phyloP scores from a whole-genome alignment of 2,888 invertebrate genomes.

The Lymantria monacha region DNA sequence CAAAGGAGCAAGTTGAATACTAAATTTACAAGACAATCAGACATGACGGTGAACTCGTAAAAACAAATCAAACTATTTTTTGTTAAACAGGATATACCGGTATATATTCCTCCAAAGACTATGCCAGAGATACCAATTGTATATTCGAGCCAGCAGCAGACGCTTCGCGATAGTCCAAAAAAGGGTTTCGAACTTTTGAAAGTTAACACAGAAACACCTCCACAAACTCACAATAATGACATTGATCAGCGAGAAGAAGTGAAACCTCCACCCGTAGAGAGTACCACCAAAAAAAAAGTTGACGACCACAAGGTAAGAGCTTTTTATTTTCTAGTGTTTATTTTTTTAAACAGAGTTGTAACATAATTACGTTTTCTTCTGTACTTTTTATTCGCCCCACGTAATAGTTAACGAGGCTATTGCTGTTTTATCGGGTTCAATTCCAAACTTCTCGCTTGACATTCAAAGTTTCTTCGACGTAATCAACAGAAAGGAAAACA shows the following conservation, averaged over 20 bases:
- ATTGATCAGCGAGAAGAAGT: conserved; percentile 14
- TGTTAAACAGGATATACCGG: conserved; percentile 46
- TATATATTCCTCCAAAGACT: conserved; percentile 56
- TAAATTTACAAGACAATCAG: too few relatives aligned
- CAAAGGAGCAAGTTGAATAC: too few relatives aligned
- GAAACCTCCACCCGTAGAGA: conserved; percentile 12
- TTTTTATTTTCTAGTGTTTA: not conserved
- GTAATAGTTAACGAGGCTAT: too few relatives aligned
- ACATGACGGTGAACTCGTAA: too few relatives aligned
- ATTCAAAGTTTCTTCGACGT: too few relatives aligned
- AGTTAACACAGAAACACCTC: conserved; percentile 19
- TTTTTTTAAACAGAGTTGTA: too few relatives aligned
- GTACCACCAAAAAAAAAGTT: conserved; percentile 18
- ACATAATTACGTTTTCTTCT: too few relatives aligned
- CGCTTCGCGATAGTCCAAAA: conserved; percentile 65
- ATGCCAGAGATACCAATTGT: conserved; percentile 65
- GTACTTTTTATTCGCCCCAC: too few relatives aligned
- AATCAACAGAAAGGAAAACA: too few relatives aligned
- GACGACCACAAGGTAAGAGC: conserved; percentile 11
- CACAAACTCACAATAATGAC: conserved; percentile 12
- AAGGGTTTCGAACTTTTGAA: conserved; percentile 54
- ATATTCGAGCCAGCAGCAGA: conserved; percentile 56
- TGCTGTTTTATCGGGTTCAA: too few relatives aligned
- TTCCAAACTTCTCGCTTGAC: too few relatives aligned
- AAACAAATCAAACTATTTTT: too few relatives aligned